Percentiles rank a stretch among this genome's conserved stretches.
phyloP scores from a whole-genome alignment of 2,113 vertebrate genomes.

The Synchiropus splendidus region DNA sequence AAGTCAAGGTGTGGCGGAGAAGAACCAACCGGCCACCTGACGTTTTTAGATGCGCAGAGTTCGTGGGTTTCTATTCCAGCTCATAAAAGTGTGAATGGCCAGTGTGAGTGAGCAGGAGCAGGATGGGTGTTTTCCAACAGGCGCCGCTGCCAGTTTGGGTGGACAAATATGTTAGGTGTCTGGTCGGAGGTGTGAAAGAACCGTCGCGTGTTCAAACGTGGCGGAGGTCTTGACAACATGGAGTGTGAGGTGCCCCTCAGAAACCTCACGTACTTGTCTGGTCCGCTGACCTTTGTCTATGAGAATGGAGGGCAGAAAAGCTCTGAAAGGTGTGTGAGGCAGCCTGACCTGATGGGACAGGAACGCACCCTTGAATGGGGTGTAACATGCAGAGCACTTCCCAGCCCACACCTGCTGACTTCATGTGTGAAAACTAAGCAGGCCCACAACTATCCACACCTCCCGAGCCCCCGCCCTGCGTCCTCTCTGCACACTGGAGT shows the following conservation, averaged over 20 bases:
- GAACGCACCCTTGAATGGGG: too few relatives aligned
- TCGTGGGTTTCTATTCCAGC: constrained; percentile 25
- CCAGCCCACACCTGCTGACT: constrained; percentile 32
- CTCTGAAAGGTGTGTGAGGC: too few relatives aligned
- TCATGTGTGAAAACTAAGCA: constrained; percentile 60
- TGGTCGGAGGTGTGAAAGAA: constrained; percentile 51
- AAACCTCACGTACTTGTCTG: too few relatives aligned
- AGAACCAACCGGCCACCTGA: constrained; percentile 44
- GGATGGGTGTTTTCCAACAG: constrained; percentile 39
- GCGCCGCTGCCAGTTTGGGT: constrained; percentile 50
- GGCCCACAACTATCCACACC: constrained; percentile 13
- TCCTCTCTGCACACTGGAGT: constrained; percentile 32
- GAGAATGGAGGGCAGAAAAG: too few relatives aligned
- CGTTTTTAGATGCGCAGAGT: constrained; percentile 52
- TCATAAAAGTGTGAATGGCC: constrained; percentile 53
- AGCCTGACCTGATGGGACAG: constrained; percentile 1
- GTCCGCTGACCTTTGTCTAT: too few relatives aligned
- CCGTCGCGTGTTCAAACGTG: constrained; percentile 11
- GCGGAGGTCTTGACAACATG: neutral
- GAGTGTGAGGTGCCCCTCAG: constrained; percentile 19
- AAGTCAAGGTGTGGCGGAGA: constrained; percentile 50
- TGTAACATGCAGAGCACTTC: too few relatives aligned
- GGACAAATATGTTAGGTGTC: constrained; percentile 46
- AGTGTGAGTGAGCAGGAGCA: constrained; percentile 37
- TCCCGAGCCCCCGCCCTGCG: constrained; percentile 11